Percentiles rank a stretch among this genome's conserved stretches.
Conservation (phyloP, 2,888 invertebrate species). For the Branchipolynoe longqiensis region DNA sequence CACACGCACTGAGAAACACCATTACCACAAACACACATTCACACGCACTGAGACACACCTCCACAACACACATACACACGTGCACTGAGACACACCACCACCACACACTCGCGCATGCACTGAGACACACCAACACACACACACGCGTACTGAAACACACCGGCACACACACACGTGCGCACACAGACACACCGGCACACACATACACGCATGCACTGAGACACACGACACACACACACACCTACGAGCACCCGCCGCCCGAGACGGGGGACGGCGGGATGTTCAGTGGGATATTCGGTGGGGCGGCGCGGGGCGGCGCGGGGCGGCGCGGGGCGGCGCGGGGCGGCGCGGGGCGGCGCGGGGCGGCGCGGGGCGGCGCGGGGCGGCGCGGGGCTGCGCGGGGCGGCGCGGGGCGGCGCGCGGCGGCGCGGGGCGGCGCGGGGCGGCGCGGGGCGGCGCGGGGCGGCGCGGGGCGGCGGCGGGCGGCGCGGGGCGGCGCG, state of each 20-base stretch:
- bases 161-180: too few species aligned
- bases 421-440: background rate
- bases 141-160: too few species aligned
- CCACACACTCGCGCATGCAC: too few species aligned
- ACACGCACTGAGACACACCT: too few species aligned
- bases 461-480: background rate
- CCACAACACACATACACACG: too few species aligned
- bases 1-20: too few species aligned
- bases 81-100: too few species aligned
- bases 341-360: background rate
- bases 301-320: background rate
- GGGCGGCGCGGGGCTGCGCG: background rate
- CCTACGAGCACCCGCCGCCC: background rate
- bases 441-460: background rate
- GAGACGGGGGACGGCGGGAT: background rate
- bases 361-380: background rate
- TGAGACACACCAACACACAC: too few species aligned
- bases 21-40: too few species aligned
- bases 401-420: background rate
- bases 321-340: background rate
- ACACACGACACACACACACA: background rate
- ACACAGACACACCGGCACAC: too few species aligned
- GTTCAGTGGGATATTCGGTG: background rate
- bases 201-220: too few species aligned
- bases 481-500: background rate